Base-by-base conservation (phyloP, 1,140 invertebrate species). In the Caerostris extrusa region DNA sequence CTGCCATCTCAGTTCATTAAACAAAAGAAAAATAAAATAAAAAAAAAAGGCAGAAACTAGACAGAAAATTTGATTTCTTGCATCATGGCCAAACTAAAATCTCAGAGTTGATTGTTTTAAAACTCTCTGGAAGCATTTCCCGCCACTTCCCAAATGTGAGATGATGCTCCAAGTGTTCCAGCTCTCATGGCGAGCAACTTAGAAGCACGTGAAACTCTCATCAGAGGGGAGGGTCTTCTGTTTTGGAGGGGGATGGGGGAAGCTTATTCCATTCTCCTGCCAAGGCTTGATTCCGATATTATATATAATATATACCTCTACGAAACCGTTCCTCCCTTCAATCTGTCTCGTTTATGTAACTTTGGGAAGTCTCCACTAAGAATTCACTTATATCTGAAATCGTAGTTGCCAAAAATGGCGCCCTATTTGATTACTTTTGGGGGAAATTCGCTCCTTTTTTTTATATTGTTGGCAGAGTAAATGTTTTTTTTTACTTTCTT, bases 331-430 rank as follows among this genome's bases (percentile, higher is more conserved):
- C 10, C 60, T 81, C 55, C 67, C 55, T 50, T 17, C 89, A 53
- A 50, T 19, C 83, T 19, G 56, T 86, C 56, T 60, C 57, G 19
- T 60, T 71, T 60, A 67, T 55, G 57, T 91, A 91, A 34, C 89
- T 93, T 93, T 50, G 61, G 61, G 34, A 67, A 87, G 85, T 64
- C 56, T 61, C 82, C n/a, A 64, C 77, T 61, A 92, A 57, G 92
- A 81, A 88, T 87, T 93, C 92, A 93, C 92, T 93, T 93, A 93
- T 34, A 64, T 77, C 56, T 93, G 92, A 88, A 93, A 93, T 88
- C 92, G 92, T 61, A 93, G 92, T 93, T 93, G 92, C 92, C 86
- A 93, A 93, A 93, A 89, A 93, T 93, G 92, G 92, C 85, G 92
- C 85, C 92, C 92, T 86, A 93, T 93, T 88, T 93, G 92, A 93